Evolutionary conservation across 2,113 vertebrate genomes (phyloP), one percentile per base, ranked within the genome.

Genomic region (Marmota flaviventris): DNA sequence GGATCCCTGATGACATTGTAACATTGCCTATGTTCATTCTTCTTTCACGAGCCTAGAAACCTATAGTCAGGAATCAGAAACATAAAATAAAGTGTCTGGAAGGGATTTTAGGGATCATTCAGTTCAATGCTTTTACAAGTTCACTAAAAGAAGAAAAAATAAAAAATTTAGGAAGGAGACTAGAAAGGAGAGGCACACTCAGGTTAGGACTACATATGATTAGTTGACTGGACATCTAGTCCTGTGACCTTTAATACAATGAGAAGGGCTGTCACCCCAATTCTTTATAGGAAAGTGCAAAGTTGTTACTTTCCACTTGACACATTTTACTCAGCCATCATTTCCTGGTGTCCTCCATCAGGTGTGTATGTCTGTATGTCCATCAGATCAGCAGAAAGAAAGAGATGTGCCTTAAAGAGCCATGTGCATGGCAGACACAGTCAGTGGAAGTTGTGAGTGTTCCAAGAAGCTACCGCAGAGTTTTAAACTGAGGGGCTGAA

Each of bases 21-120:
- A n/a, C 0, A 8, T 34, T 34, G 20, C 27, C 1, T 16, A 2
- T 1, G 8, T 6, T 65, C 65, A 32, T 48, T 65, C 24, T 58
- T 83, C 37, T 32, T 53, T 61, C 37, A 27, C 4, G 51, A 84
- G 10, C 81, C 11, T 79, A 34, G 34, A 20, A n/a, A 37, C 4
- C 8, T 13, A 45, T 0, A 58, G 56, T 29, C 27, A 65, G 29
- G 34, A 67, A n/a, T 27, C 37, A 87, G 63, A 83, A 76, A 88
- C 8, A 85, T 8, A 51, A n/a, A 32, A 6, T 34, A 8, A 24
- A 93, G 72, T 58, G 14, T 78, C 67, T 69, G 16, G 7, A 86
- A 72, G 48, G 32, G 11, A 32, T 12, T 27, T 85, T n/a, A 61
- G 58, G 39, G 45, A 61, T 69, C 6, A n/a, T 85, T 91, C 8